Base-by-base conservation (phyloP, 2,888 invertebrate genomes). In the Phengaris arion region DNA sequence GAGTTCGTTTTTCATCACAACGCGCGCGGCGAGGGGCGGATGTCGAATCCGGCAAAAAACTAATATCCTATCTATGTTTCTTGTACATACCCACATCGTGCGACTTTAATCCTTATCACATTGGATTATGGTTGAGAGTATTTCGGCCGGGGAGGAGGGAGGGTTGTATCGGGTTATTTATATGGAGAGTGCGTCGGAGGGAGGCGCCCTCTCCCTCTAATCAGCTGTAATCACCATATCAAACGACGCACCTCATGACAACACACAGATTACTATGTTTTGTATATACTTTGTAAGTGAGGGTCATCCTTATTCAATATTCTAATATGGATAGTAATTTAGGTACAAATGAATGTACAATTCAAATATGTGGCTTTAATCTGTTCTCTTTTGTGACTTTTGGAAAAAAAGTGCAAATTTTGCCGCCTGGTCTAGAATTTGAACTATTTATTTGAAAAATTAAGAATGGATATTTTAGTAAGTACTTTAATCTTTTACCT, bases 181-280 rank as follows among this genome's bases (percentile, higher is more conserved):
- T 91, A 89, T 90, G 90, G 87, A 86, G 91, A 89, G 89, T 90
- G 91, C 89, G 91, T 90, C 82, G 84, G 86, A 88, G 91, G 89
- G 85, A 84, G 84, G 83, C 85, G 82, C 85, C 84, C 85, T 84
- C 89, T 82, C 88, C 87, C 90, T 90, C 92, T 93, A 93, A 93
- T 93, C 93, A 93, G 90, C 86, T 90, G 90, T 93, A 93, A 93
- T 93, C 93, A 93, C 91, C 93, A 93, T 93, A 93, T 93, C 93
- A 93, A 93, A 93, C 92, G 91, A 90, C 91, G 90, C 87, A 89
- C 88, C 87, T 86, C 88, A 85, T 89, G 91, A 92, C 92, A 92
- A 92, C 91, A 90, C 87, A 86, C 88, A 90, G 89, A 91, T 92
- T 91, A 92, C 75, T 57, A 74, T 64, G 74, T 74, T 74, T 74